phyloP scores from a whole-genome alignment of 2,888 invertebrate species.

The Melanchra persicariae region DNA sequence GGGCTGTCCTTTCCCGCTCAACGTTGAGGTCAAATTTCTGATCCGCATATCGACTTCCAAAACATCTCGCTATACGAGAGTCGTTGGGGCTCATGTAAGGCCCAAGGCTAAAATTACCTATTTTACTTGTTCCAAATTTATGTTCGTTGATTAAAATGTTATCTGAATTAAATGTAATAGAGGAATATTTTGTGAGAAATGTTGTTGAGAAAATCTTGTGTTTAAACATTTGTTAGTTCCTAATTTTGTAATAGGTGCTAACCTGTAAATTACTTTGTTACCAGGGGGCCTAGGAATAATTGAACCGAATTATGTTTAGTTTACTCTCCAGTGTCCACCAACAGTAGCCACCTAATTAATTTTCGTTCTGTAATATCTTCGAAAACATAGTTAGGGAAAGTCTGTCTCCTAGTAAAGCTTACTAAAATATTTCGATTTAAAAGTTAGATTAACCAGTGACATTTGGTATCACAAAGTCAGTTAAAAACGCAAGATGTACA shows the following conservation, averaged over 20 bases:
- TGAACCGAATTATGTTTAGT: too few species aligned
- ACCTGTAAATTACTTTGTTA: too few species aligned
- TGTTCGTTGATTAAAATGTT: background rate
- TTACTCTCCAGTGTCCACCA: too few species aligned
- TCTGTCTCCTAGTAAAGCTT: background rate
- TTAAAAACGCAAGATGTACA: background rate
- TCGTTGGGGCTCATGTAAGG: slow-evolving; percentile 1
- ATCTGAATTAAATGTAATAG: background rate
- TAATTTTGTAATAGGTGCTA: background rate
- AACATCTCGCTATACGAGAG: slow-evolving; percentile 17
- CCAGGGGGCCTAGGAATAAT: too few species aligned
- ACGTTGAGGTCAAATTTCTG: slow-evolving; percentile 17
- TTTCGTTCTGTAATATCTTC: too few species aligned
- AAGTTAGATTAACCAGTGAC: slow-evolving; percentile 18
- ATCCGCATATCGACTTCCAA: slow-evolving; percentile 11
- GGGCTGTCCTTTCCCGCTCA: slow-evolving; percentile 8
- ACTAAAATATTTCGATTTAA: slow-evolving; percentile 1
- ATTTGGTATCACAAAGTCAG: slow-evolving; percentile 14
- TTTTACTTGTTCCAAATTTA: background rate
- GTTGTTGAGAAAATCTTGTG: background rate
- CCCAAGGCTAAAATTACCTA: slow-evolving; percentile 1
- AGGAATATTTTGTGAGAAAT: background rate
- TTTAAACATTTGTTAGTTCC: background rate
- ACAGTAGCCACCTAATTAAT: too few species aligned
- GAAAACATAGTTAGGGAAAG: too few species aligned